phyloP scores from a whole-genome alignment of 2,113 vertebrate genomes.

The Helogale parvula region DNA sequence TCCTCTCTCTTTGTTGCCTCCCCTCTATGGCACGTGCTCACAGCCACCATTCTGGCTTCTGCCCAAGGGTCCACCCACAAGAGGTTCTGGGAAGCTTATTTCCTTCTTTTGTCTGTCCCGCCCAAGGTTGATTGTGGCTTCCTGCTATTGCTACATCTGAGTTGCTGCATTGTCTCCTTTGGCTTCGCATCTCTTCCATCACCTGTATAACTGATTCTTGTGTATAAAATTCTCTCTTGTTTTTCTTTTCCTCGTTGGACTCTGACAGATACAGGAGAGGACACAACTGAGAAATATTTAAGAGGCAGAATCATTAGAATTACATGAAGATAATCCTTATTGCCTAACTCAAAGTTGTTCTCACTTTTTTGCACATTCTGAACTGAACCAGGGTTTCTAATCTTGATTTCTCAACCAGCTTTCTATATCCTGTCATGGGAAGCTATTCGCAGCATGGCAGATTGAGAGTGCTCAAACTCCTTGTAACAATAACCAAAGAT shows the following conservation, averaged over 20 bases:
- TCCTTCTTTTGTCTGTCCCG: constrained; percentile 67
- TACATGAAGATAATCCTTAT: neutral
- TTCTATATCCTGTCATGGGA: neutral
- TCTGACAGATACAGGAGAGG: neutral
- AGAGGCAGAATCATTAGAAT: neutral
- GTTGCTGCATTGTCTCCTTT: neutral
- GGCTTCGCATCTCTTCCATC: constrained; percentile 41
- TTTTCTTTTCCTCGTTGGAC: neutral
- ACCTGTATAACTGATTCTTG: neutral
- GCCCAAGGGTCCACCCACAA: neutral
- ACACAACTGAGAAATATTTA: neutral
- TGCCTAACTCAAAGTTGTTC: neutral
- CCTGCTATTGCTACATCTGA: constrained; percentile 30
- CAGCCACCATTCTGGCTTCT: constrained; percentile 30
- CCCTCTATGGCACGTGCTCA: neutral
- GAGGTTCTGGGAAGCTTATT: constrained; percentile 22
- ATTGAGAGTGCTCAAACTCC: neutral
- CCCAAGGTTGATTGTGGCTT: constrained; percentile 57
- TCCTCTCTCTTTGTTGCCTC: neutral
- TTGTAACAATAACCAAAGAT: neutral
- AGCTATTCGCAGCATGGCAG: neutral
- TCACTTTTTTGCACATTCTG: neutral
- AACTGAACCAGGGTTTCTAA: neutral
- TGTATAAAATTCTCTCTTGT: neutral
- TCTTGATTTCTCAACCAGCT: neutral